A percentile compares a stretch with the other conserved stretches of the same genome.
phyloP scores from a whole-genome alignment of 2,797 vertebrate species.

The Chelon auratus region DNA sequence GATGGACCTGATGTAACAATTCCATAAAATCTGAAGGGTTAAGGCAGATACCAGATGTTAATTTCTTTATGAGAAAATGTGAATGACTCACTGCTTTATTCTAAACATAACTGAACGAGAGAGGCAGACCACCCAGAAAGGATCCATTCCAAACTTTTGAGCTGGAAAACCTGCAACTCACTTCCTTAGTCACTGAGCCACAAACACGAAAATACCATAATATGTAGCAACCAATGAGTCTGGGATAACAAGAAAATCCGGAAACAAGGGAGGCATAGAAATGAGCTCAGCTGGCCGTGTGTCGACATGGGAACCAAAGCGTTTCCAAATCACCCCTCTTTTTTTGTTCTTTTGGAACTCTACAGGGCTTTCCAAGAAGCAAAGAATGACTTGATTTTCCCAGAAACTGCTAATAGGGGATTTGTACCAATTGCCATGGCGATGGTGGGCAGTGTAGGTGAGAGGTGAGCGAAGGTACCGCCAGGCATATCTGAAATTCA shows the following conservation, averaged over 20 bases:
- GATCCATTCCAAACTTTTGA: slow-evolving; percentile 11
- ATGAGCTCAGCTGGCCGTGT: slow-evolving; percentile 52
- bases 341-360: slow-evolving; percentile 31
- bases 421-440: slow-evolving; percentile 21
- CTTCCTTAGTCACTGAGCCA: slow-evolving; percentile 12
- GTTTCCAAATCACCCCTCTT: slow-evolving; percentile 28
- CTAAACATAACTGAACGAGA: not conserved
- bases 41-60: too few species aligned
- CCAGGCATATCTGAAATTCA: not conserved
- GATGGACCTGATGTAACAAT: too few species aligned
- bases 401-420: slow-evolving; percentile 40
- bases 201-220: slow-evolving; percentile 26
- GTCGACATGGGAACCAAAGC: slow-evolving; percentile 44
- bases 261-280: slow-evolving; percentile 42
- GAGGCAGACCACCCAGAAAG: slow-evolving; percentile 1
- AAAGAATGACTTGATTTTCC: slow-evolving; percentile 48
- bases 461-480: slow-evolving; percentile 12
- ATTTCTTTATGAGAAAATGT: not conserved
- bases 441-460: slow-evolving; percentile 30
- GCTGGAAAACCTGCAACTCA: not conserved
- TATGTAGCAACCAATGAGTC: slow-evolving; percentile 20
- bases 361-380: slow-evolving; percentile 41
- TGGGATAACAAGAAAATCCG: slow-evolving; percentile 21
- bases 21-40: too few species aligned
- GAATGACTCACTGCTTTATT: not conserved